Conservation (phyloP, 2,113 vertebrate species). For the Dasyurus viverrinus region DNA sequence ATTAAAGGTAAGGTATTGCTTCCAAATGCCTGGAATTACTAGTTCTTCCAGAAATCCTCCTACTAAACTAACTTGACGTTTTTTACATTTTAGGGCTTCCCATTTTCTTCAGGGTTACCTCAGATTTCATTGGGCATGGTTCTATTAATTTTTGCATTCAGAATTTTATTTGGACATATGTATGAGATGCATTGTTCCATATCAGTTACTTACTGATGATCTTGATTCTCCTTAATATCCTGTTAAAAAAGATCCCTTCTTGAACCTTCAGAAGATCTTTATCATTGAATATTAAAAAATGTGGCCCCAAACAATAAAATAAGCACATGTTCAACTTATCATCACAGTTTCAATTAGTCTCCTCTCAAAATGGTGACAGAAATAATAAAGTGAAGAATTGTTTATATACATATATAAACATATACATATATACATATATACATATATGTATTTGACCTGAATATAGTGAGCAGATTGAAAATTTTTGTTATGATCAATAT, state of each 20-base stretch:
- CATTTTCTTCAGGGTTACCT: constrained; percentile 46
- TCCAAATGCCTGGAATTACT: constrained; percentile 26
- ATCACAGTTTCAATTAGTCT: constrained; percentile 11
- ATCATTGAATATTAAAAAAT: constrained; percentile 35
- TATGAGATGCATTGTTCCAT: constrained; percentile 22
- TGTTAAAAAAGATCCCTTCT: constrained; percentile 22
- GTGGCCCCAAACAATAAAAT: constrained; percentile 27
- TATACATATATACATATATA: no score
- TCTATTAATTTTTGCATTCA: constrained; percentile 29
- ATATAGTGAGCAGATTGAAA: not conserved
- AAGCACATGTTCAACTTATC: constrained; percentile 39
- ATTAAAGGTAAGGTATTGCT: not conserved
- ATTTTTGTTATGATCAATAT: not conserved
- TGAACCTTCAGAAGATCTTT: constrained; percentile 23
- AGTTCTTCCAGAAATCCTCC: constrained; percentile 41
- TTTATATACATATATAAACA: not conserved
- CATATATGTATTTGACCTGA: not conserved
- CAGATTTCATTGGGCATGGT: constrained; percentile 31
- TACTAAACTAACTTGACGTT: constrained; percentile 1
- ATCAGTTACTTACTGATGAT: constrained; percentile 43
- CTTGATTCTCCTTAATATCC: constrained; percentile 5
- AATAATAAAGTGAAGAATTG: not conserved
- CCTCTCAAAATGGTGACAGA: not conserved
- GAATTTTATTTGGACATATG: constrained; percentile 42
- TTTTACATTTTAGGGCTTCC: constrained; percentile 28